Evolutionary conservation across 1,140 invertebrate genomes (phyloP), one percentile per base, ranked within the genome.

Genomic region (Carposina sasakii): DNA sequence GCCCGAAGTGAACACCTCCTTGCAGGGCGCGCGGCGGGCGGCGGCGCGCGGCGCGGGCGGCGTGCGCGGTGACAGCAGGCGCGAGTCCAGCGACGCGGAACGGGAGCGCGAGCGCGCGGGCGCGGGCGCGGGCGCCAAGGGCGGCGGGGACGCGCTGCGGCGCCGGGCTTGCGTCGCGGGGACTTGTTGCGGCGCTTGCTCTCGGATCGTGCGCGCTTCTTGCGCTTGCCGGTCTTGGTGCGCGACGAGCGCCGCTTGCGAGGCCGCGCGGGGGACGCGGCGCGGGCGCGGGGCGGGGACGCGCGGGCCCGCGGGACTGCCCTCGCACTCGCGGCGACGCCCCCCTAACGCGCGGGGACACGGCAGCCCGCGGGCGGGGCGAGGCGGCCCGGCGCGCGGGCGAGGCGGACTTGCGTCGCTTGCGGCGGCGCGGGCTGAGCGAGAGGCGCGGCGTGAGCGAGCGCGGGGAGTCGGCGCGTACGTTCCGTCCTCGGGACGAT

Each of bases 1-100:
- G 3, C 95, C 95, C 19, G 94, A 95, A 0, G 94, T 93, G 67
- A 96, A 96, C 0, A 97, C 94, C 82, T 96, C 94, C 74, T 97
- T 97, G 0, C 91, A 92, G 1, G 93, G 92, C 76, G 87, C 63
- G 66, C 23, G 60, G 45, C 56, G 60, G 66, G 68, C 44, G 76
- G 71, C 54, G 82, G 66, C 48, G 70, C 64, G 65, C 21, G 78
- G 67, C 21, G 78, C 59, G n/a, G 60, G 86, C 8, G 88, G 88
- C 16, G 88, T 87, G 36, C 75, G 63, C 24, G 76, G 76, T 22
- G 76, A 76, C 17, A 65, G 56, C 33, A 67, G 58, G 16, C 69
- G 68, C 46, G 74, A 79, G 23, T 83, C 78, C 19, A 68, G 57
- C 10, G 84, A 81, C 42, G 81, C 13, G 8, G 33, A 34, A 13